Percentiles rank a stretch among this genome's conserved stretches.
Conservation (phyloP, 2,113 vertebrate species). For the Cyprinodon tularosa region DNA sequence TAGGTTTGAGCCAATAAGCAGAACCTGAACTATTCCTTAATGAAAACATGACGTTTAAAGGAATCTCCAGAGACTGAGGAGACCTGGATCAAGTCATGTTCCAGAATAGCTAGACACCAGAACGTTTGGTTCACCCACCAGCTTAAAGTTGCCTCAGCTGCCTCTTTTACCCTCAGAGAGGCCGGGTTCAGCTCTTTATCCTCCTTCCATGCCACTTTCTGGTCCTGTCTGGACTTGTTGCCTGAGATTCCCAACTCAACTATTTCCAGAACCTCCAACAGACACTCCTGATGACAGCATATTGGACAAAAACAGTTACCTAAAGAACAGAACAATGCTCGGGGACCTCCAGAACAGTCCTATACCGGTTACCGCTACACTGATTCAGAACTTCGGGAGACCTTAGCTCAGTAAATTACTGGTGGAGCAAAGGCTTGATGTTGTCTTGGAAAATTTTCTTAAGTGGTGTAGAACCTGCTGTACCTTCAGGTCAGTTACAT, state of each 20-base stretch:
- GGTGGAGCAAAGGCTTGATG: too few relatives aligned
- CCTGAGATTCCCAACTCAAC: conserved; percentile 95
- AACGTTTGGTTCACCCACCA: conserved; percentile 80
- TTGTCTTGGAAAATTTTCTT: too few relatives aligned
- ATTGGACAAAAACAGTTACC: background rate
- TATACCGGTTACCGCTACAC: background rate
- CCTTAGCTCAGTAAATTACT: too few relatives aligned
- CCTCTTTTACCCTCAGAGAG: conserved; percentile 95
- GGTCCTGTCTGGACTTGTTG: conserved; percentile 89
- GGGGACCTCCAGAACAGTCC: background rate
- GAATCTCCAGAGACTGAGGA: too few relatives aligned
- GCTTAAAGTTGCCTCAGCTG: conserved; percentile 91
- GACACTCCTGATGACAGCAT: conserved; percentile 83
- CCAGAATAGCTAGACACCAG: background rate
- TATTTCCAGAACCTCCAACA: conserved; percentile 92
- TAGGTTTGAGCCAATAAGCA: too few relatives aligned
- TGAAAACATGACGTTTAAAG: too few relatives aligned
- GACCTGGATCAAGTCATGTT: background rate
- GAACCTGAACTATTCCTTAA: too few relatives aligned
- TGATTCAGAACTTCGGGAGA: background rate
- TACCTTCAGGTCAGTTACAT: too few relatives aligned
- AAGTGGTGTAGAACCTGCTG: too few relatives aligned
- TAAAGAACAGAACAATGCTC: background rate
- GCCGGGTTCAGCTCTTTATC: conserved; percentile 92
- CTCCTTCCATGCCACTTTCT: conserved; percentile 90